Base-by-base conservation (phyloP, 2,888 invertebrate species). In the Drosophila demipolita region DNA sequence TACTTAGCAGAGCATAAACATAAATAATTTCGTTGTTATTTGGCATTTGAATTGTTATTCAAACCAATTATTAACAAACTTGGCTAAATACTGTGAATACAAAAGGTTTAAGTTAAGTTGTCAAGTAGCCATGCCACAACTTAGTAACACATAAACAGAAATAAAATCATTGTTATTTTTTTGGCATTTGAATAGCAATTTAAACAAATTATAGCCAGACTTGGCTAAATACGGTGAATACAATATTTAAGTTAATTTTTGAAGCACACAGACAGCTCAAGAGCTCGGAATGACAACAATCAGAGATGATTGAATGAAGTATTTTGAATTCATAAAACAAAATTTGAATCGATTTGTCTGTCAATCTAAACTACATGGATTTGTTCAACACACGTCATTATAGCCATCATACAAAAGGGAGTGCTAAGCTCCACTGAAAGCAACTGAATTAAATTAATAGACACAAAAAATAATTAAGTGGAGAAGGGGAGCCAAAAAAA, bases 321-420 rank as follows among this genome's bases (percentile, higher is more conserved):
- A 36, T 33, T 26, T 38, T 36, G 32, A 66, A 55, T 60, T 66
- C 23, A 59, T 38, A 48, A 45, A 35, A 58, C 55, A 54, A 63
- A 60, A 50, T 52, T 58, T 48, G 55, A 75, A 48, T 67, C 77
- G 62, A 52, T 71, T 82, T 87, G 80, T 79, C n/a, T 57, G 40
- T 87, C 86, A 89, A 85, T 85, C 84, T 84, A 86, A 82, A 40
- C 59, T 45, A 48, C 38, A 71, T 33, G 15, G 40, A 20, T 80
- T 64, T 75, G 70, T 73, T 67, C 64, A 55, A 8, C 63, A 32
- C 53, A n/a, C 36, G 38, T 50, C 42, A 53, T 80, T 78, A 72
- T 75, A 36, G 48, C n/a, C 40, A 26, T 26, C 23, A 26, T 23
- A 67, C 45, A 72, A 72, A 45, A 53, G 67, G 68, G 52, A 68